Base-by-base conservation (phyloP, 2,888 invertebrate species). In the Drosophila stalkeri region DNA sequence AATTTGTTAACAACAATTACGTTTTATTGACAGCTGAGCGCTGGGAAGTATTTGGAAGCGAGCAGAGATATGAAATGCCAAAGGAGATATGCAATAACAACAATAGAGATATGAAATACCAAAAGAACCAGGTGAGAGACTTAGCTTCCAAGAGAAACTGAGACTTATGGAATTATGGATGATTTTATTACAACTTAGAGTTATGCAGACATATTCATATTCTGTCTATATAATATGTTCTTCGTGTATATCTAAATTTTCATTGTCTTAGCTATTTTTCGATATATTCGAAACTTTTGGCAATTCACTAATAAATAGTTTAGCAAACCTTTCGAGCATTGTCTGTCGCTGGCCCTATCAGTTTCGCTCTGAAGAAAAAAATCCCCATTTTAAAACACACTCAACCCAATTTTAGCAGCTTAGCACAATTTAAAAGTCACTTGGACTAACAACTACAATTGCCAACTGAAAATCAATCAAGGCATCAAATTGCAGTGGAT, bases 351-450 rank as follows among this genome's bases (percentile, higher is more conserved):
- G 39, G 16, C 35, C 2, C 37, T 16, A 31, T 9, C 39, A 18
- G 20, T n/a, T 14, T 7, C 33, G 33, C 0, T 2, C 1, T 16
- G 16, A 31, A 16, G 54, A 67, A 67, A 16, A 65, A 67, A 67
- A 4, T 4, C 11, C 2, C 55, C 41, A 35, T 4, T 9, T 14
- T n/a, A 51, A 54, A 49, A 41, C 49, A 44, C 35, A 59, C 37
- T 51, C 52, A 51, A 66, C 55, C 64, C 54, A 62, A 62, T 73
- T 71, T 66, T 12, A 39, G 35, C n/a, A 16, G 62, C 18, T 72
- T 66, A 59, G 67, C 73, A 75, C 74, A 64, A 69, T 62, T 72
- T 62, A 68, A 77, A 62, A 75, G 83, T 80, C 84, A 82, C 71
- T 75, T 79, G 49, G 43, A 27, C 65, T 75, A 81, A 82, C 80